Base-by-base conservation (phyloP, 2,888 invertebrate species). In the Hypena proboscidalis region DNA sequence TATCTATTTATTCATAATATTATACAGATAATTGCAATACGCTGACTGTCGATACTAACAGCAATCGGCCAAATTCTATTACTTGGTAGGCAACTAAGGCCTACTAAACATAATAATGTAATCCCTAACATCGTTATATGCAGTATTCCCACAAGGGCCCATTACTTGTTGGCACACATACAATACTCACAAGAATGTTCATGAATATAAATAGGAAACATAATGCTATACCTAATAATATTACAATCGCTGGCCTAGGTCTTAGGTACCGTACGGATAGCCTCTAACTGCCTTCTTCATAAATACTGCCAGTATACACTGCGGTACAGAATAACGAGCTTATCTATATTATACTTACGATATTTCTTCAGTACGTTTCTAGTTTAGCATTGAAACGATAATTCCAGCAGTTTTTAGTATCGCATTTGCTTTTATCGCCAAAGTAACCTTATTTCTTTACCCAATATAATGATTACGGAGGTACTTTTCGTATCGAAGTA, bases 241-340 rank as follows among this genome's bases (percentile, higher is more conserved):
- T 49, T 46, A 42, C 57, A 64, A 59, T 57, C 43, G 56, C 44
- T 43, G 49, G 54, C 65, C 66, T 71, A 78, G 69, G 75, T 70
- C 69, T 70, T 54, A 64, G 74, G 78, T 84, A 83, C 84, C 81
- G 82, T 81, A 79, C 79, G 64, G 60, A 70, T 75, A 77, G 75
- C 70, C 76, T 76, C 67, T 69, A 70, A 72, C 72, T 70, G 69
- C 46, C 23, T 17, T 41, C 40, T 48, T 43, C 15, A 14, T 35
- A 45, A 31, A 41, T 57, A 44, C 46, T n/a, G 11, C 35, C 27
- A 35, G 41, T 48, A 37, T 35, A 34, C 11, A 26, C 10, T 38
- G 38, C 19, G 13, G 23, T 39, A 40, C 36, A 21, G 26, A 43
- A 43, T 53, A 58, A 42, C 48, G 34, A 30, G 58, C 53, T 59